Evolutionary conservation across 2,888 invertebrate genomes (phyloP).

Genomic region (Coenonympha arcania): DNA sequence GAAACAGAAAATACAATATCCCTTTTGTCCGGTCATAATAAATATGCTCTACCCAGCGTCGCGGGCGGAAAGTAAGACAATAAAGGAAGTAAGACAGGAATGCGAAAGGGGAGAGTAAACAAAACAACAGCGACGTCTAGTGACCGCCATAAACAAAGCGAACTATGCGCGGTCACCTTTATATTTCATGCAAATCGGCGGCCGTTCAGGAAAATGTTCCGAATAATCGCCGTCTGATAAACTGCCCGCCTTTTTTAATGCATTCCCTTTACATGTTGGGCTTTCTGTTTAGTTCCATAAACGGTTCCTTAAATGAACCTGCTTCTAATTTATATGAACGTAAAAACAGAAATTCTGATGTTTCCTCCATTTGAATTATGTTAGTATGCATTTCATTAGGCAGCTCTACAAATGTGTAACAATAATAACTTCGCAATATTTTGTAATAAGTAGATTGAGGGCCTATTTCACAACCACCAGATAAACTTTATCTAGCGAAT

Average conservation of each 20-base stretch:
- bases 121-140: slow-evolving; percentile 41
- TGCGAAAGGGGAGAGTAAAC: slow-evolving; percentile 55
- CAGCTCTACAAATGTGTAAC: background rate
- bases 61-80: slow-evolving; percentile 70
- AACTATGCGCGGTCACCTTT: slow-evolving; percentile 72
- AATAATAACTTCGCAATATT: too few species aligned
- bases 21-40: slow-evolving; percentile 47
- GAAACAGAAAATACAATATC: slow-evolving; percentile 27
- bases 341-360: background rate
- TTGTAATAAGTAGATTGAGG: too few species aligned
- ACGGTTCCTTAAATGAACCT: background rate
- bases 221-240: slow-evolving; percentile 29
- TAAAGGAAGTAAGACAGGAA: slow-evolving; percentile 68
- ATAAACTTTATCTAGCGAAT: too few species aligned
- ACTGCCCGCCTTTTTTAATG: slow-evolving; percentile 24
- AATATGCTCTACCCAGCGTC: slow-evolving; percentile 57
- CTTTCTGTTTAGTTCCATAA: slow-evolving; percentile 11
- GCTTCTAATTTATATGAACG: background rate
- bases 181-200: slow-evolving; percentile 71
- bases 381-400: background rate
- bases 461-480: too few species aligned
- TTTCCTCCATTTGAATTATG: background rate
- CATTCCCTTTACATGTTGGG: slow-evolving; percentile 21
- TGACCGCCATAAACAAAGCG: slow-evolving; percentile 70
- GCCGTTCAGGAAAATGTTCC: slow-evolving; percentile 29